phyloP scores from a whole-genome alignment of 2,113 vertebrate genomes.

The Parus major region DNA sequence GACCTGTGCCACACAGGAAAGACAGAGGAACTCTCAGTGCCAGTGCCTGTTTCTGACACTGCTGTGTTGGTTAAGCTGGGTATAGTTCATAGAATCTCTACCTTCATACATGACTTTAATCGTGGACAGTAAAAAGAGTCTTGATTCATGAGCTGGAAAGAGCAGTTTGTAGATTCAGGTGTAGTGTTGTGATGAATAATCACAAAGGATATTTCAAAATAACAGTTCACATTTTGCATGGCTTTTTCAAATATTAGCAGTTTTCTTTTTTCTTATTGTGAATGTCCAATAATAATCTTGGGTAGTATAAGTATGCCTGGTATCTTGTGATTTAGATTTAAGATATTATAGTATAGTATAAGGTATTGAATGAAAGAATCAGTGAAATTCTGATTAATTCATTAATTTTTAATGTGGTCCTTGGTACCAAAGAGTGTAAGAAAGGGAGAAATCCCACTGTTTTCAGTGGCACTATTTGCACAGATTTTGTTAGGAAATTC shows the following conservation, averaged over 20 bases:
- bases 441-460: background rate
- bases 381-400: background rate
- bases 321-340: background rate
- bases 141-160: background rate
- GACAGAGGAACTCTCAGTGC: background rate
- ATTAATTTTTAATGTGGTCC: background rate
- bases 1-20: background rate
- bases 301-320: background rate
- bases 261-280: background rate
- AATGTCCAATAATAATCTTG: background rate
- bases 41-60: background rate
- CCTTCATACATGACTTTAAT: background rate
- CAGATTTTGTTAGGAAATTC: background rate
- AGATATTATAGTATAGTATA: background rate
- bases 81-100: background rate
- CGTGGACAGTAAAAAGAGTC: background rate
- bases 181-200: background rate
- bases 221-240: background rate
- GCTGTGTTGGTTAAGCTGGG: background rate
- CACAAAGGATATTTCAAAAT: background rate
- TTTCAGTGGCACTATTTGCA: background rate
- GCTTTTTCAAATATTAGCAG: background rate
- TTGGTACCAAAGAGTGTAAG: background rate
- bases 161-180: background rate
- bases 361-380: background rate